Percentiles rank a stretch among this genome's conserved stretches.
Evolutionary conservation across 1,140 invertebrate genomes (phyloP).

Genomic region (Myzus persicae): DNA sequence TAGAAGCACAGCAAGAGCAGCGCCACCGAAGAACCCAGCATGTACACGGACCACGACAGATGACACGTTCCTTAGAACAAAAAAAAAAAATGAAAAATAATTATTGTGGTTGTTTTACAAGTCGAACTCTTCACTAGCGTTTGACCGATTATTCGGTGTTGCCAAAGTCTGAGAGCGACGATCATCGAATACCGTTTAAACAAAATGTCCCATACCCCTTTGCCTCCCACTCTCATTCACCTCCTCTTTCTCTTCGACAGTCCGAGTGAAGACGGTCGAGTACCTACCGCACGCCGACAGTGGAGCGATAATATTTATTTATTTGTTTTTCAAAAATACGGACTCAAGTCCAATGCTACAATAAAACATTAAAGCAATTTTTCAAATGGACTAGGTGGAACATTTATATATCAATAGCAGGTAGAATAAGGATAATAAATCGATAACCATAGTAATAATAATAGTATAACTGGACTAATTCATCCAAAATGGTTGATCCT

Average conservation of each 20-base stretch:
- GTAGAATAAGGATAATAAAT: too few species aligned
- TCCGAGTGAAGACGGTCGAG: background rate
- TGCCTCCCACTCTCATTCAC: too few species aligned
- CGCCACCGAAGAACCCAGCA: conserved; percentile 68
- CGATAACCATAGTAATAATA: too few species aligned
- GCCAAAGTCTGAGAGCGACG: too few species aligned
- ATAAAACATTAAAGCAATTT: too few species aligned
- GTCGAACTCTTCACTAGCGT: background rate
- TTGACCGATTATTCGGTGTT: background rate
- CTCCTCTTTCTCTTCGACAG: background rate
- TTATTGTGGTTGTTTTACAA: background rate
- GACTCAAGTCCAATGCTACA: too few species aligned
- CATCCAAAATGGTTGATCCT: too few species aligned
- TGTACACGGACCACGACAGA: conserved; percentile 73
- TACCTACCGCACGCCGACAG: background rate
- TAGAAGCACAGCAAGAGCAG: conserved; percentile 70
- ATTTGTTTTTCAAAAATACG: too few species aligned
- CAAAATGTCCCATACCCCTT: too few species aligned
- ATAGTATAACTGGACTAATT: too few species aligned
- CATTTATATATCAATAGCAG: too few species aligned
- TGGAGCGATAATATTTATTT: background rate
- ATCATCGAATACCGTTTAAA: background rate
- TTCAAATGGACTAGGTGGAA: too few species aligned
- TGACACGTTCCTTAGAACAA: conserved; percentile 69
- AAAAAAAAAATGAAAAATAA: background rate